These are phyloP conservation scores for Echeneis naucrates DNA, from an alignment of 2,797 vertebrate genomes.

Conservation along the genomic window DNA sequence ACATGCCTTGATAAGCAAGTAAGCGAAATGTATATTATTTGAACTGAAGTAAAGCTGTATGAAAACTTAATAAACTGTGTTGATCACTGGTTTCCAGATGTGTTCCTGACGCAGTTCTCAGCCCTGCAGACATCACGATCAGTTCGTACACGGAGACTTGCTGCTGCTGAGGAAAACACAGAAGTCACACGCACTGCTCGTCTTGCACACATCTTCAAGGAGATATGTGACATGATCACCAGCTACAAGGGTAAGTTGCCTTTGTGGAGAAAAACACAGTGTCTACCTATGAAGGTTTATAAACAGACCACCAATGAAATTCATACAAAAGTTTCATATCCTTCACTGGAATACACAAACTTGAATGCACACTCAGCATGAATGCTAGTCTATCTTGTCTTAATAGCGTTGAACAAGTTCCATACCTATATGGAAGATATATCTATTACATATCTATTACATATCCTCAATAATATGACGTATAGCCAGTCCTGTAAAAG, in stretches of 20 bases:
- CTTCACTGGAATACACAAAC: neutral
- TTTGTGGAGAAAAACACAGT: neutral
- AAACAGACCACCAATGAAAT: neutral
- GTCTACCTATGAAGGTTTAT: neutral
- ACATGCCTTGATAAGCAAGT: neutral
- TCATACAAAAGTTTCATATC: neutral
- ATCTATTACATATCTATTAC: too few species aligned
- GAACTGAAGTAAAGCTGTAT: neutral
- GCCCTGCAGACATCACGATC: constrained; percentile 96
- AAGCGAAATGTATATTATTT: neutral
- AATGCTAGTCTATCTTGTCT: too few species aligned
- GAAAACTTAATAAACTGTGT: neutral
- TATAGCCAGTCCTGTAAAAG: constrained; percentile 18
- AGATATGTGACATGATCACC: constrained; percentile 98
- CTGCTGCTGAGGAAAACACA: constrained; percentile 95
- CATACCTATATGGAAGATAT: too few species aligned
- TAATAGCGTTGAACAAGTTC: neutral
- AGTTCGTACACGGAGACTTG: constrained; percentile 93
- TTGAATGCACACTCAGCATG: too few species aligned
- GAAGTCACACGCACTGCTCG: constrained; percentile 98
- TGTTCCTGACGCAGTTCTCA: constrained; percentile 99
- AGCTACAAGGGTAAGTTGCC: constrained; percentile 92
- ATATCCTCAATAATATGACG: constrained; percentile 25
- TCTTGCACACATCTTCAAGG: constrained; percentile 98
- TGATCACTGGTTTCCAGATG: constrained; percentile 84